Evolutionary conservation across 1,140 invertebrate genomes (phyloP).

Genomic region (Trichonephila clavipes): DNA sequence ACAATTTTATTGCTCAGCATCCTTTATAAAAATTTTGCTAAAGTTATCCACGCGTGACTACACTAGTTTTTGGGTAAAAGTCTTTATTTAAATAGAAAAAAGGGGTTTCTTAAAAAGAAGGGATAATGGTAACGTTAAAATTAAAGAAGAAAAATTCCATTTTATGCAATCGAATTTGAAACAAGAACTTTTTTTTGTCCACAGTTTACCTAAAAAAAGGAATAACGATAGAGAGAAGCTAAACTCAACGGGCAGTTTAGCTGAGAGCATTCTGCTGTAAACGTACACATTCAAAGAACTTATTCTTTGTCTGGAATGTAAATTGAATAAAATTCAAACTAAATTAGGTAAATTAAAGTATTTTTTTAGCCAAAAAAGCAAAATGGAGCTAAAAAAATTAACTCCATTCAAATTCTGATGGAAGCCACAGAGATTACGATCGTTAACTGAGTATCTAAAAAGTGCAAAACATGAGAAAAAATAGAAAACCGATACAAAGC

Average conservation of each 20-base stretch:
- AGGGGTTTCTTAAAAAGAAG: too few relatives aligned
- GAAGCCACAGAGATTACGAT: constrained; percentile 19
- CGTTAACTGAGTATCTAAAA: constrained; percentile 44
- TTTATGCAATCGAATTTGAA: too few relatives aligned
- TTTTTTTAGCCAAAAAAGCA: not conserved
- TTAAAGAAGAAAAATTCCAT: too few relatives aligned
- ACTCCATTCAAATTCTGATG: constrained; percentile 15
- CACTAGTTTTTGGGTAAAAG: too few relatives aligned
- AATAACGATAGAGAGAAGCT: not conserved
- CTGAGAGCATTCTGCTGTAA: not conserved
- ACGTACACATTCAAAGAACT: not conserved
- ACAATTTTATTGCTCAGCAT: too few relatives aligned
- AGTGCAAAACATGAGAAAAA: constrained; percentile 16
- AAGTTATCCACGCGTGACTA: too few relatives aligned
- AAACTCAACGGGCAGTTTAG: not conserved
- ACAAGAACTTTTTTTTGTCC: not conserved
- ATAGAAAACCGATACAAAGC: constrained; percentile 62
- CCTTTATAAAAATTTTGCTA: too few relatives aligned
- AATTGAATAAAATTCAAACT: constrained; percentile 49
- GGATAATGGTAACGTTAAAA: too few relatives aligned
- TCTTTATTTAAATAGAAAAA: too few relatives aligned
- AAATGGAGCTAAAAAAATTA: not conserved
- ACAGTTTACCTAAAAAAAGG: not conserved
- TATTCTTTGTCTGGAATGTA: not conserved
- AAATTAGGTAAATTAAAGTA: constrained; percentile 13